Evolutionary conservation across 2,888 invertebrate genomes (phyloP).

Genomic region (Tribolium freemani): DNA sequence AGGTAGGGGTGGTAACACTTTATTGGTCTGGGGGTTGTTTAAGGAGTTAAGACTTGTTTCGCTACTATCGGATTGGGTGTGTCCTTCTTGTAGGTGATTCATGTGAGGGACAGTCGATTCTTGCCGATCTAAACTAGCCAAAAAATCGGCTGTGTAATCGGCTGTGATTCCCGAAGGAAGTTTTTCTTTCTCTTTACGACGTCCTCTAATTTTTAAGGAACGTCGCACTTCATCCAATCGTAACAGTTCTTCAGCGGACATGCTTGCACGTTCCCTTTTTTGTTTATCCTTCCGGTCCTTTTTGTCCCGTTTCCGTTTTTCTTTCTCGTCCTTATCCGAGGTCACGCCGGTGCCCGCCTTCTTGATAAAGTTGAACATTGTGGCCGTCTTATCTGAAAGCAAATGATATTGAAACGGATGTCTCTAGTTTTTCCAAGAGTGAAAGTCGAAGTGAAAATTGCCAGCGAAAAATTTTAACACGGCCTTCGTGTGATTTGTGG

Average conservation of each 20-base stretch:
- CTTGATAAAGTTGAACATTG: constrained; percentile 96
- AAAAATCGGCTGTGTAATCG: constrained; percentile 90
- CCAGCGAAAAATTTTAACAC: neutral
- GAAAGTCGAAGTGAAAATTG: constrained; percentile 59
- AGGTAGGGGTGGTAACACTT: constrained; percentile 81
- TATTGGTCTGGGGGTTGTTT: constrained; percentile 73
- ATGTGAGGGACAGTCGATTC: constrained; percentile 63
- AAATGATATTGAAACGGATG: neutral
- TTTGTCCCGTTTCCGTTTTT: constrained; percentile 87
- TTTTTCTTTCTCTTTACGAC: constrained; percentile 92
- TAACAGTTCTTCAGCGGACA: constrained; percentile 92
- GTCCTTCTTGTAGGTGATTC: constrained; percentile 69
- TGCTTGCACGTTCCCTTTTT: constrained; percentile 82
- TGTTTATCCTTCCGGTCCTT: constrained; percentile 86
- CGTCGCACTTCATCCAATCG: constrained; percentile 91
- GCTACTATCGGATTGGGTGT: constrained; percentile 82
- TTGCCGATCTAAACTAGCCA: constrained; percentile 83
- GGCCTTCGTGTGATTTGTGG: no score
- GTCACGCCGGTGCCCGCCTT: constrained; percentile 74
- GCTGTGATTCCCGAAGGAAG: constrained; percentile 92
- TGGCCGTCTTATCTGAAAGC: constrained; percentile 49
- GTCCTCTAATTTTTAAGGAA: constrained; percentile 85
- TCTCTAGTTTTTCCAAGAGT: constrained; percentile 69
- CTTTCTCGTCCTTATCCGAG: constrained; percentile 82
- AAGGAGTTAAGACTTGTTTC: constrained; percentile 84